Evolutionary conservation across 2,888 invertebrate genomes (phyloP).

Genomic region (Biston stratarius): DNA sequence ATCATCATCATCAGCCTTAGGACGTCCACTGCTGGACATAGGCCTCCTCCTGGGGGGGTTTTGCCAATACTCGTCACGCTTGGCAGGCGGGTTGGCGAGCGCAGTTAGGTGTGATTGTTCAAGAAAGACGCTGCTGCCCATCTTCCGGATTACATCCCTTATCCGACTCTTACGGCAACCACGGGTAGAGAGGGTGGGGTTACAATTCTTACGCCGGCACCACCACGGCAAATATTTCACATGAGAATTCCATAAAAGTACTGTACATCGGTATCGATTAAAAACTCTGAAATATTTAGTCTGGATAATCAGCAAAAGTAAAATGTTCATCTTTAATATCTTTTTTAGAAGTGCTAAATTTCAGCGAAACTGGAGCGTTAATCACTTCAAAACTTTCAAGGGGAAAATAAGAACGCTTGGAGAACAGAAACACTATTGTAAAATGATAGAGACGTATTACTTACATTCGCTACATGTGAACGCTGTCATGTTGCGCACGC

Average conservation of each 20-base stretch:
- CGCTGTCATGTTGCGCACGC: constrained; percentile 60
- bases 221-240: neutral
- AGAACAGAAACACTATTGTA: neutral
- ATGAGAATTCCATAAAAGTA: neutral
- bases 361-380: neutral
- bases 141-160: too few relatives aligned
- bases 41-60: too few relatives aligned
- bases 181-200: too few relatives aligned
- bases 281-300: neutral
- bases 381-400: neutral
- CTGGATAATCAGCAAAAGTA: neutral
- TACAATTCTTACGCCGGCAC: too few relatives aligned
- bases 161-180: too few relatives aligned
- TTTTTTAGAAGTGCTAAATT: neutral
- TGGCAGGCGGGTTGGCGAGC: too few relatives aligned
- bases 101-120: too few relatives aligned
- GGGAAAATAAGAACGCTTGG: constrained; percentile 3
- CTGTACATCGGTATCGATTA: neutral
- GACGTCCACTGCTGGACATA: too few relatives aligned
- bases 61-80: too few relatives aligned
- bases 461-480: constrained; percentile 47
- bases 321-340: neutral
- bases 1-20: too few relatives aligned
- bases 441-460: constrained; percentile 12
- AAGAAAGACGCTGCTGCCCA: too few relatives aligned